Percentiles rank a stretch among this genome's conserved stretches.
Evolutionary conservation across 2,797 vertebrate species (phyloP).

Genomic region (Nyctalus aviator): DNA sequence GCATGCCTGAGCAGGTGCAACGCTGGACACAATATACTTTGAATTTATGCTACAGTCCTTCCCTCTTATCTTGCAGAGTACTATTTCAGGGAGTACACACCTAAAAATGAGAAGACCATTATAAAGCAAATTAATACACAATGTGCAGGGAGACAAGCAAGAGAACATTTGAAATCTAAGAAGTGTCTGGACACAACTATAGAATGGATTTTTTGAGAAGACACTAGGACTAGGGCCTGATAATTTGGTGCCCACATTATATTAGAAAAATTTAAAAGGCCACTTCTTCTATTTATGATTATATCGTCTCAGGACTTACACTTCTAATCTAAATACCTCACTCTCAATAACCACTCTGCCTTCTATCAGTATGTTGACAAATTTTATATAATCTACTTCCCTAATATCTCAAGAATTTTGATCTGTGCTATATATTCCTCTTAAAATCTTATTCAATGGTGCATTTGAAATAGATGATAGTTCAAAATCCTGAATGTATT

Average conservation of each 20-base stretch:
- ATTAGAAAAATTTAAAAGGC: not conserved
- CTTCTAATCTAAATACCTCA: not conserved
- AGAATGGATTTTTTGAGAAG: not conserved
- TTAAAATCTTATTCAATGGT: not conserved
- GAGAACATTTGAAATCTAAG: not conserved
- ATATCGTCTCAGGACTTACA: not conserved
- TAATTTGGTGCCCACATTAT: not conserved
- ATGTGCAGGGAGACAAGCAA: not conserved
- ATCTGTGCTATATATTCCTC: not conserved
- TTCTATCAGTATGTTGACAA: not conserved
- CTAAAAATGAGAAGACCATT: not conserved
- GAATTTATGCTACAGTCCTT: not conserved
- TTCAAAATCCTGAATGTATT: slow-evolving; percentile 9
- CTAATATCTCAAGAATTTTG: not conserved
- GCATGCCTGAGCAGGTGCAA: too few species aligned
- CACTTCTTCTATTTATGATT: not conserved
- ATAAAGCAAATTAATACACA: not conserved
- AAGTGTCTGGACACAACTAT: not conserved
- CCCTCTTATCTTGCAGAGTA: not conserved
- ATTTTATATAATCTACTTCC: not conserved
- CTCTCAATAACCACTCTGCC: not conserved
- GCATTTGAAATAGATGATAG: not conserved
- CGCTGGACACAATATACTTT: not conserved
- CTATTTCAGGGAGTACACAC: not conserved
- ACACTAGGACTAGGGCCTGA: not conserved